Base-by-base conservation (phyloP, 64 coral and sea anemone genomes). In the Dendrophyllia cribrosa region DNA sequence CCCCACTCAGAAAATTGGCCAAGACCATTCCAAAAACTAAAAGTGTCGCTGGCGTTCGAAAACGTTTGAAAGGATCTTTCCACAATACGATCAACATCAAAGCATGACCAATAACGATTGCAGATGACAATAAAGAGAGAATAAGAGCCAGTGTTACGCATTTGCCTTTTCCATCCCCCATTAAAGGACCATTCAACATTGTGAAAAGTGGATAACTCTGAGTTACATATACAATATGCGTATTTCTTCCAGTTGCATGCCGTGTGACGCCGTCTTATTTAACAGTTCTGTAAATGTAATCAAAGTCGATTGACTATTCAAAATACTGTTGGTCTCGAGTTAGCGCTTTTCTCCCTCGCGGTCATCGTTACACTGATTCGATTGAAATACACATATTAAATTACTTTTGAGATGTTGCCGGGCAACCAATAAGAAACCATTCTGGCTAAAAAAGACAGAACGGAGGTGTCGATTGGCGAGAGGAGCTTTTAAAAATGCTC, bases 21-120 rank as follows among this genome's bases (percentile, higher is more conserved):
- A 63, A 67, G 4, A 84, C 61, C 80, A 84, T 84, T 48, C 80
- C 80, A 23, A 66, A 84, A 23, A 84, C 80, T 16, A 84, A 84
- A 15, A 66, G 1, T 0, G 80, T 84, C 11, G 80, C 43, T 0
- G 80, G 34, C 4, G 80, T 84, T 24, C 80, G 80, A 67, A 84
- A 84, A 17, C 80, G 60, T n/a, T 68, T 84, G 17, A 84, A 84
- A 15, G 80, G 80, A 51, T 84, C 80, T 9, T 84, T 84, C 80
- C 80, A 84, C 62, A 84, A 49, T 1, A 84, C 62, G 19, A 50
- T 67, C 43, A 84, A 9, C 80, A 84, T 84, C 43, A 84, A 51
- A 2, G 80, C 47, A 51, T 84, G 80, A 23, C 80, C 80, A 52
- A 66, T 4, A n/a, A 68, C 17, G 61, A 84, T 84, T 45, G 47